phyloP scores from a whole-genome alignment of 2,797 vertebrate genomes.

The Ibycter americanus region DNA sequence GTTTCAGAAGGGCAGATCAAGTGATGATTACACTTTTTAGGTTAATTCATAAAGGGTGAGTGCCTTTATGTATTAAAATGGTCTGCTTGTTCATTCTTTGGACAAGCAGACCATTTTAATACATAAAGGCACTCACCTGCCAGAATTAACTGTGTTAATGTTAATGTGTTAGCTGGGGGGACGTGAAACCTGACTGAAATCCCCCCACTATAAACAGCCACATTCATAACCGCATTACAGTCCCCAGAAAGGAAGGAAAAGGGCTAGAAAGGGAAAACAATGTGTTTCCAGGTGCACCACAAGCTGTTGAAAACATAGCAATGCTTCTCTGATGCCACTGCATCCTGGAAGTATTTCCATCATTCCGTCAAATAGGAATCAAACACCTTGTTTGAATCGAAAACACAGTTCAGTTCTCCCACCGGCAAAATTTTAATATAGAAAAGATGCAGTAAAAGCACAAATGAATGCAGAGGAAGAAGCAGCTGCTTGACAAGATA shows the following conservation, averaged over 20 bases:
- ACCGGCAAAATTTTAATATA: not conserved
- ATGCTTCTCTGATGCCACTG: not conserved
- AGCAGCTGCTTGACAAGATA: not conserved
- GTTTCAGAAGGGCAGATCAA: not conserved
- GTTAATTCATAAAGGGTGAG: no score
- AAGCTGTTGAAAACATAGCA: not conserved
- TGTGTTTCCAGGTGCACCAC: not conserved
- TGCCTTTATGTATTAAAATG: no score
- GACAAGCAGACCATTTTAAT: not conserved
- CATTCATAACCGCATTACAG: not conserved
- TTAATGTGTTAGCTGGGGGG: not conserved
- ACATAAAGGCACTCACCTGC: not conserved
- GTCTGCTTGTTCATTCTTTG: not conserved
- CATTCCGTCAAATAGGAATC: not conserved
- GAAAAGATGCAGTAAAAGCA: not conserved
- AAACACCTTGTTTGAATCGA: not conserved
- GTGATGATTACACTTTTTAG: not conserved
- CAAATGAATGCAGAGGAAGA: not conserved
- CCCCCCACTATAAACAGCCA: not conserved
- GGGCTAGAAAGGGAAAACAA: not conserved
- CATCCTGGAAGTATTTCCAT: not conserved
- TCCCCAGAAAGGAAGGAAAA: not conserved
- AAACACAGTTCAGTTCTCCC: not conserved
- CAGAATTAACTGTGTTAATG: not conserved
- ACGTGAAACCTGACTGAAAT: not conserved